These are phyloP conservation scores for Agraylea sexmaculata DNA, from an alignment of 1,140 invertebrate genomes.

Conservation along the genomic window DNA sequence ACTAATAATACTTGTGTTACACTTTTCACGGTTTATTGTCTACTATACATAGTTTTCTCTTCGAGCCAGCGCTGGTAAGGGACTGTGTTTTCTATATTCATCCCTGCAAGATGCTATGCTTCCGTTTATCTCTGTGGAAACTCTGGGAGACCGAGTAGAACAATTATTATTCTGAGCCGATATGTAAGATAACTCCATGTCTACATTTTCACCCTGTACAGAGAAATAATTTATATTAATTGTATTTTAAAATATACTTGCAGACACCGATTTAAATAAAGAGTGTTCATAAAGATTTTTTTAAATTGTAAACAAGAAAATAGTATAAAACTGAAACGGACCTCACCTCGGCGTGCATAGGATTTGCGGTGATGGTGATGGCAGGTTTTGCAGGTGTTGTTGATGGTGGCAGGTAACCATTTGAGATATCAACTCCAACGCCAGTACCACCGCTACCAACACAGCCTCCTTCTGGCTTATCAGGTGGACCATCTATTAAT, in stretches of 20 bases:
- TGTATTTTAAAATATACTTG: neutral
- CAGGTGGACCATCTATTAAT: conserved; percentile 9
- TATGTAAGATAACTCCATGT: conserved; percentile 18
- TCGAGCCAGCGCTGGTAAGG: conserved; percentile 5
- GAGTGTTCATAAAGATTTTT: no score
- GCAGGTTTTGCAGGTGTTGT: conserved; percentile 8
- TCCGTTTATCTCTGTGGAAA: conserved; percentile 10
- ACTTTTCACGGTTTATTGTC: no score
- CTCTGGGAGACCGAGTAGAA: conserved; percentile 10
- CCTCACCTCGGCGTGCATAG: conserved; percentile 20
- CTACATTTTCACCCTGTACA: conserved; percentile 17
- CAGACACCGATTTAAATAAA: neutral
- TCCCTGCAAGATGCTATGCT: conserved; percentile 13
- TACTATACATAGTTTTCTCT: conserved; percentile 21
- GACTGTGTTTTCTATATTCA: conserved; percentile 14
- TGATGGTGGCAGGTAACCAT: conserved; percentile 11
- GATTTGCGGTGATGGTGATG: conserved; percentile 19
- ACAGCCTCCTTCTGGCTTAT: conserved; percentile 11
- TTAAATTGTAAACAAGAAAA: no score
- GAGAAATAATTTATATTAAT: conserved; percentile 5
- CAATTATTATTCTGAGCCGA: conserved; percentile 21
- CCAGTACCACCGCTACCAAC: conserved; percentile 1
- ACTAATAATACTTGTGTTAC: no score
- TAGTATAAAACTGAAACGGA: conserved; percentile 12
- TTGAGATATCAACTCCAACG: conserved; percentile 1